These are phyloP conservation scores for Prietella phreatophila DNA, from an alignment of 2,113 vertebrate genomes.

Conservation along the genomic window DNA sequence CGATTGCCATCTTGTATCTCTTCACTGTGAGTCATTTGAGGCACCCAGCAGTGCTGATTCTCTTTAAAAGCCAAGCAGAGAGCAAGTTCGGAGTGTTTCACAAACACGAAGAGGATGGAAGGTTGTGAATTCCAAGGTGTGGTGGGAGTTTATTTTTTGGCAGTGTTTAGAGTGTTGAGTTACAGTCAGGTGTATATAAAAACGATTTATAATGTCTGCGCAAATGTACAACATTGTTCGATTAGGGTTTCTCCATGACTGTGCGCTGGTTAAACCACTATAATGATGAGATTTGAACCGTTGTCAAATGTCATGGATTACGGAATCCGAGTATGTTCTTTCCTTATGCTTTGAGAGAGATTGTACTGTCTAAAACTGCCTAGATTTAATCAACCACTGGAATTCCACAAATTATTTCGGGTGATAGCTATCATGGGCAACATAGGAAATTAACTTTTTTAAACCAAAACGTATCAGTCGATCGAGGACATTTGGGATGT, in stretches of 20 bases:
- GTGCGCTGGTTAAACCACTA: neutral
- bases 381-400: neutral
- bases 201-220: neutral
- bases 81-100: neutral
- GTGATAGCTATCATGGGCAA: neutral
- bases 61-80: neutral
- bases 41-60: slow-evolving; percentile 31
- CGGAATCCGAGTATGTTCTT: neutral
- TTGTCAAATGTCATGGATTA: neutral
- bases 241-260: neutral
- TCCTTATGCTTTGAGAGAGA: neutral
- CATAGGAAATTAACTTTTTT: neutral
- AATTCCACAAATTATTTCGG: neutral
- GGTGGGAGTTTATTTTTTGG: neutral
- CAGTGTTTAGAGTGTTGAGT: neutral
- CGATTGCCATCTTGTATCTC: slow-evolving; percentile 1
- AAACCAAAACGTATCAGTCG: neutral
- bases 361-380: neutral
- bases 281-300: neutral
- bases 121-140: neutral
- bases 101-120: neutral
- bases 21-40: slow-evolving; percentile 8
- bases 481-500: neutral
- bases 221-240: neutral
- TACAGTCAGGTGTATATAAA: neutral